Conservation (phyloP, 2,888 invertebrate genomes). For the Drosophila atripex region DNA sequence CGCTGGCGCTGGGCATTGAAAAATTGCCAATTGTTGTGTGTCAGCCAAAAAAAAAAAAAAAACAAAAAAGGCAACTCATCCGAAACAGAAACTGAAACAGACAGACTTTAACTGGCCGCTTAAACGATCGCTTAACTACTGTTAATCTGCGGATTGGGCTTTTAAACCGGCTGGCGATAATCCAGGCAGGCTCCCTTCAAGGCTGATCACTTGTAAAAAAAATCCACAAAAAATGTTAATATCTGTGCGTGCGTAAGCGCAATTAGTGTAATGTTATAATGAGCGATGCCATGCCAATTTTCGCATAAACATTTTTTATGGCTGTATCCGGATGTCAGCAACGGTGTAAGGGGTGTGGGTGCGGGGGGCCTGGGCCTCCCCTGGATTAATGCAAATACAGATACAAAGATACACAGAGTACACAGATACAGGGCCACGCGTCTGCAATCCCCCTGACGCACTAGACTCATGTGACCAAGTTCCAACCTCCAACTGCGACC, state of each 20-base stretch:
- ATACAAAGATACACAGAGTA: neutral
- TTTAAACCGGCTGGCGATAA: constrained; percentile 46
- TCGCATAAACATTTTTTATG: constrained; percentile 51
- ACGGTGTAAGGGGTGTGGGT: neutral
- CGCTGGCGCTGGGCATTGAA: constrained; percentile 71
- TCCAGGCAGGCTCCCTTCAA: constrained; percentile 57
- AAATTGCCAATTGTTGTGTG: constrained; percentile 64
- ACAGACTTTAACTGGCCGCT: constrained; percentile 55
- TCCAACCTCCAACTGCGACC: constrained; percentile 12
- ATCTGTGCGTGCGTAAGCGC: constrained; percentile 77
- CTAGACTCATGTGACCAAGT: constrained; percentile 70
- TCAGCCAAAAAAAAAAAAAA: constrained; percentile 18
- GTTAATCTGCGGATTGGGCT: constrained; percentile 65
- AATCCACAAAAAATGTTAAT: constrained; percentile 5
- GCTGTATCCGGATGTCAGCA: constrained; percentile 14
- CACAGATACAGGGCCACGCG: constrained; percentile 36
- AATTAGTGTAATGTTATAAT: constrained; percentile 73
- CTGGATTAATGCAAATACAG: constrained; percentile 10
- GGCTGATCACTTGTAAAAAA: constrained; percentile 55
- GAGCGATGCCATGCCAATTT: constrained; percentile 60
- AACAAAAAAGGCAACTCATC: neutral
- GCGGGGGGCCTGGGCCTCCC: neutral
- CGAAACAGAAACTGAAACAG: constrained; percentile 19
- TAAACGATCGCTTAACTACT: constrained; percentile 80
- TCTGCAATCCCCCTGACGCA: constrained; percentile 63